Conservation (phyloP, 1,140 invertebrate genomes). For the Elymnias hypermnestra region DNA sequence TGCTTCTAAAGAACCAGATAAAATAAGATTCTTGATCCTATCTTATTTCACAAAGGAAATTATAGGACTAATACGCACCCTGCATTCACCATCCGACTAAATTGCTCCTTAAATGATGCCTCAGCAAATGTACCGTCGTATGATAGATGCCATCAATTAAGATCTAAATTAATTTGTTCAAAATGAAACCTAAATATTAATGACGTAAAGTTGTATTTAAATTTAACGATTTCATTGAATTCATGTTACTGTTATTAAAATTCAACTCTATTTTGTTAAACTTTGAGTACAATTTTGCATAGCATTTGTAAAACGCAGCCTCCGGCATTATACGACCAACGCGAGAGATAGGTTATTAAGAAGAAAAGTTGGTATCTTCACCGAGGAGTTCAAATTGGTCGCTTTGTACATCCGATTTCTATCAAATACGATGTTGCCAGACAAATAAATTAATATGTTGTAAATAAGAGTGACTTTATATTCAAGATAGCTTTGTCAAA, state of each 20-base stretch:
- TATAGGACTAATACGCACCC: constrained; percentile 2
- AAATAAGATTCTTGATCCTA: too few species aligned
- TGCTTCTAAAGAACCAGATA: too few species aligned
- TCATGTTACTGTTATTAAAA: constrained; percentile 1
- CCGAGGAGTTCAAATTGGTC: constrained; percentile 13
- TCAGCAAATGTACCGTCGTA: constrained; percentile 2
- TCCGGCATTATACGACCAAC: constrained; percentile 12
- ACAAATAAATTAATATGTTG: too few species aligned
- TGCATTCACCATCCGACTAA: constrained; percentile 1
- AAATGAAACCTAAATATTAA: constrained; percentile 4
- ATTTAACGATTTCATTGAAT: constrained; percentile 6
- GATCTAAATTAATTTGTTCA: not conserved
- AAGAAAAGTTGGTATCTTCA: constrained; percentile 10
- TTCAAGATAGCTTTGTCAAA: too few species aligned
- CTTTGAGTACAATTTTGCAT: not conserved
- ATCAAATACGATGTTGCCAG: constrained; percentile 12
- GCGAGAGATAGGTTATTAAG: constrained; percentile 12
- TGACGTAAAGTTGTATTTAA: not conserved
- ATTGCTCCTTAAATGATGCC: constrained; percentile 6
- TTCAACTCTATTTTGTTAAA: not conserved
- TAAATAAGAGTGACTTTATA: too few species aligned
- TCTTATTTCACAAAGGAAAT: not conserved
- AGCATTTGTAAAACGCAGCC: constrained; percentile 1
- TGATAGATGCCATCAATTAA: constrained; percentile 18
- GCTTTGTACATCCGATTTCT: constrained; percentile 8